Evolutionary conservation across 2,113 vertebrate species (phyloP), one percentile per base, ranked within the genome.

Genomic region (Catharus fuscescens): DNA sequence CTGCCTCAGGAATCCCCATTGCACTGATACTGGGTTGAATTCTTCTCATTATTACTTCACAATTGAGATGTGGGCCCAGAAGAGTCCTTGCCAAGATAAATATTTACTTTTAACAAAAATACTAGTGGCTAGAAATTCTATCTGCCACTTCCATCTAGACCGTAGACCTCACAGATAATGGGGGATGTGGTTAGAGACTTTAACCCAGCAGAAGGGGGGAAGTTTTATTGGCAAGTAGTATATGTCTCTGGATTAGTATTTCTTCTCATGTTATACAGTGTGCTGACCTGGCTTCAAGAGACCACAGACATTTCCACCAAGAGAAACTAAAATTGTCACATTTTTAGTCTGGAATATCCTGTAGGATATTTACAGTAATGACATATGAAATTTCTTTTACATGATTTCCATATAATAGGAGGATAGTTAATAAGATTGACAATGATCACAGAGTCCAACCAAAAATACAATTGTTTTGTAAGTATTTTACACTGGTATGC

Each of bases 91-190:
- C 73, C 87, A 95, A 92, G 92, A 76, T 85, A 87, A 95, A 94
- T 88, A 92, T 72, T 91, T 95, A 72, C 57, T 64, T 92, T 91
- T 59, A 59, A 92, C 38, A 83, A 90, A 95, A 83, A 38, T 76
- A 60, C 20, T 26, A 34, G 47, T 69, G n/a, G 60, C 28, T 81
- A 86, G 34, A 86, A 76, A 62, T 83, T 85, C 90, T 97, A 78
- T 87, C 80, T 85, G 20, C 42, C 47, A 36, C 87, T 95, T 88
- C 66, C 66, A 84, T 70, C 91, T 65, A 70, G 42, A 50, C 66
- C 9, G 2, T 61, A 90, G 71, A 87, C 81, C 73, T 82, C 78
- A 92, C 45, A 91, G 38, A 69, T 48, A 91, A 88, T 53, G 32
- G 36, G 26, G 45, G 38, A 82, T 79, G 71, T 91, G 74, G 81